Conservation (phyloP, 2,888 invertebrate genomes). For the Clunio marinus region DNA sequence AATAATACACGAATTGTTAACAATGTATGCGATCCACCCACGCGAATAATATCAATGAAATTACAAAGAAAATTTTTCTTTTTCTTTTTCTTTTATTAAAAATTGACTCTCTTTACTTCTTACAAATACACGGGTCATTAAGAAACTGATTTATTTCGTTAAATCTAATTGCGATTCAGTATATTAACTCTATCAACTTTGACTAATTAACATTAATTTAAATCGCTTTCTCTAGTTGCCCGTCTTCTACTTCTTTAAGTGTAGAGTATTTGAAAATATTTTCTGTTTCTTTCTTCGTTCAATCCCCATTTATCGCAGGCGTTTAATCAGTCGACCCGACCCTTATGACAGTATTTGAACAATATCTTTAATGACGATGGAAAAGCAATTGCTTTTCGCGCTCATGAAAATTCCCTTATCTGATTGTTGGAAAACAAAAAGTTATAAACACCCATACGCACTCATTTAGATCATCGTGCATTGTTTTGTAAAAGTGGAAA, state of each 20-base stretch:
- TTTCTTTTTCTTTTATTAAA: not conserved
- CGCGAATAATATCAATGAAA: too few relatives aligned
- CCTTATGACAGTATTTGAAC: conserved; percentile 15
- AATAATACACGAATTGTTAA: too few relatives aligned
- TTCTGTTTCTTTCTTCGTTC: not conserved
- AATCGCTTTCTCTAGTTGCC: conserved; percentile 19
- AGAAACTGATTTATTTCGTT: conserved; percentile 31
- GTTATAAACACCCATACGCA: not conserved
- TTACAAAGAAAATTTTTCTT: not conserved
- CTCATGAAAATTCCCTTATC: conserved; percentile 31
- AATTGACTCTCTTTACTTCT: conserved; percentile 30
- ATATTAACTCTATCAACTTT: conserved; percentile 31
- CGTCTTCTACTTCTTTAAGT: not conserved
- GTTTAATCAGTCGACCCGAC: conserved; percentile 23
- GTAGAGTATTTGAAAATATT: not conserved
- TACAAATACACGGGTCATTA: conserved; percentile 23
- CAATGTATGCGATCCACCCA: too few relatives aligned
- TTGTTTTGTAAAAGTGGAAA: not conserved
- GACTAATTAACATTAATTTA: conserved; percentile 36
- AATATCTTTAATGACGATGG: conserved; percentile 34
- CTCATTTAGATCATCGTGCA: not conserved
- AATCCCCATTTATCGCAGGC: not conserved
- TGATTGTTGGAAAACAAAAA: conserved; percentile 30
- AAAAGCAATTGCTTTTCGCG: conserved; percentile 34
- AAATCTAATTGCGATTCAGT: conserved; percentile 4